A percentile compares a stretch with the other conserved stretches of the same genome.
Conservation (phyloP, 2,888 invertebrate species). For the Campoplex capitator region DNA sequence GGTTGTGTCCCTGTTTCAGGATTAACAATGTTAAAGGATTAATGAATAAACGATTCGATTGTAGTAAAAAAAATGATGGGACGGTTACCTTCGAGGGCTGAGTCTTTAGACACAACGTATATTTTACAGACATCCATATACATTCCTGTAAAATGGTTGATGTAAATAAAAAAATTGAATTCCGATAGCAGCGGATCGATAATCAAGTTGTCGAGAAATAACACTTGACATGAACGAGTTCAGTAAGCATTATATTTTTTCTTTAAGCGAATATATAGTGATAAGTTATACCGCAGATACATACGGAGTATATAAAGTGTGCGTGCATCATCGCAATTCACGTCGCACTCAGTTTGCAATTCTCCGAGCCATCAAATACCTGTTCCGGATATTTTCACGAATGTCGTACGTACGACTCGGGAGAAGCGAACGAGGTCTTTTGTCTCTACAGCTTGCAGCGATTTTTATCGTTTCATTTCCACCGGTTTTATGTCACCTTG, state of each 20-base stretch:
- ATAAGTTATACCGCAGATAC: background rate
- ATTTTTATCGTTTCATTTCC: constrained; percentile 64
- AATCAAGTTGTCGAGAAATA: constrained; percentile 45
- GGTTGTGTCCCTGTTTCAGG: background rate
- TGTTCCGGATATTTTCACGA: constrained; percentile 38
- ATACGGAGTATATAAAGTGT: background rate
- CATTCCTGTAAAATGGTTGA: background rate
- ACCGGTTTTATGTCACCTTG: constrained; percentile 49
- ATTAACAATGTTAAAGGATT: background rate
- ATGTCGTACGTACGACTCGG: constrained; percentile 10
- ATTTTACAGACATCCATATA: background rate
- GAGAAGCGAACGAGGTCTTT: constrained; percentile 48
- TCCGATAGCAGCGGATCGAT: constrained; percentile 34
- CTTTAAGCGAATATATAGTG: constrained; percentile 1
- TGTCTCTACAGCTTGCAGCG: constrained; percentile 9
- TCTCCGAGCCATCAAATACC: constrained; percentile 32
- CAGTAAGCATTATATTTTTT: constrained; percentile 36
- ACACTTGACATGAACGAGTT: constrained; percentile 25
- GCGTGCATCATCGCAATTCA: constrained; percentile 40
- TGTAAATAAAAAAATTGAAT: constrained; percentile 17
- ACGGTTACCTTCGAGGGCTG: background rate
- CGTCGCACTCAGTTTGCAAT: constrained; percentile 10
- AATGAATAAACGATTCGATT: constrained; percentile 7
- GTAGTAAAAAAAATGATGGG: background rate
- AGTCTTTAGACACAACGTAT: background rate